Percentiles rank a stretch among this genome's conserved stretches.
These are phyloP conservation scores for Excalfactoria chinensis DNA, from an alignment of 2,113 vertebrate genomes.

Conservation along the genomic window DNA sequence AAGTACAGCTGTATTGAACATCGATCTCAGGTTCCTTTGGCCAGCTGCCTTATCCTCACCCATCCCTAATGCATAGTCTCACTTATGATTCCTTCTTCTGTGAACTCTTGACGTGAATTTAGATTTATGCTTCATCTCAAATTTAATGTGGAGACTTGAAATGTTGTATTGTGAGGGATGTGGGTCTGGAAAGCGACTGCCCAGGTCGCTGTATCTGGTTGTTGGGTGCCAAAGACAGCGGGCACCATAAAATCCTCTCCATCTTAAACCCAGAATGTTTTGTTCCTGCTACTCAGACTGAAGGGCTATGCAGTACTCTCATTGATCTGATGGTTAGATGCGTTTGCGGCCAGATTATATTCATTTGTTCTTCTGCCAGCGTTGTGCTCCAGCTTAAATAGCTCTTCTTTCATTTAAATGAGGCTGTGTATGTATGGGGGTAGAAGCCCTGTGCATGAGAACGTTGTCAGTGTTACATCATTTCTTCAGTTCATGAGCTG, in stretches of 20 bases:
- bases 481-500: not conserved
- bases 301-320: not conserved
- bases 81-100: not conserved
- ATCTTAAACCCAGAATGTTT: not conserved
- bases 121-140: not conserved
- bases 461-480: rapidly evolving
- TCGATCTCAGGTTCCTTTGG: not conserved
- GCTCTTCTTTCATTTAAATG: not conserved
- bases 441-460: not conserved
- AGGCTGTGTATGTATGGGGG: not conserved
- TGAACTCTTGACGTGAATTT: not conserved
- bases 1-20: rapidly evolving
- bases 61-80: not conserved
- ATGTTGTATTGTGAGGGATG: not conserved
- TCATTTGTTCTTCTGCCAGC: not conserved
- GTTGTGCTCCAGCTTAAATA: not conserved
- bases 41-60: not conserved
- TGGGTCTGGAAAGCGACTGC: not conserved
- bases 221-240: not conserved
- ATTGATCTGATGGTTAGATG: not conserved
- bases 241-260: not conserved
- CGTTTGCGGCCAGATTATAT: rapidly evolving
- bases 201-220: not conserved
- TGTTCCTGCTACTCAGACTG: rapidly evolving
- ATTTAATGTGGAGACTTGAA: not conserved